phyloP scores from a whole-genome alignment of 2,113 vertebrate genomes.

The Mustela nigripes region DNA sequence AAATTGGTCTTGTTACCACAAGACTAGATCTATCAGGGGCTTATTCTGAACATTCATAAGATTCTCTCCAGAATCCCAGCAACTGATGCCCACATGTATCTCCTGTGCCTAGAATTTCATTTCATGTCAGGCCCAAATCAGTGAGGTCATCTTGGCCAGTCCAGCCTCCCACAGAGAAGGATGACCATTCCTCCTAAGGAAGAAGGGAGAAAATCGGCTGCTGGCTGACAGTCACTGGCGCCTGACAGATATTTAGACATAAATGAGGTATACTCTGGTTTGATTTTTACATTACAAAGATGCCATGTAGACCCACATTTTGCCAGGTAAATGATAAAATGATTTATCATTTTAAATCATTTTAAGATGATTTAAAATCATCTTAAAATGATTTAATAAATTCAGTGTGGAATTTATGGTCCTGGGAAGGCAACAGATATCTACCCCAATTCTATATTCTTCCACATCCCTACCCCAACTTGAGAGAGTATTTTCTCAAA shows the following conservation, averaged over 20 bases:
- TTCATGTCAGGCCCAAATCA: background rate
- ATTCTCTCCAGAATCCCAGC: background rate
- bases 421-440: background rate
- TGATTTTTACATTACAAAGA: background rate
- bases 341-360: too few relatives aligned
- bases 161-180: background rate
- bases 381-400: too few relatives aligned
- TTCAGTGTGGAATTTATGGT: background rate
- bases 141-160: background rate
- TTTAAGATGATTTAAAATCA: too few relatives aligned
- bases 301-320: background rate
- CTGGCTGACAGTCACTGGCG: fast-evolving
- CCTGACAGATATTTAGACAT: background rate
- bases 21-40: background rate
- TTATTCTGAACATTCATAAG: background rate
- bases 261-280: background rate
- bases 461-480: background rate
- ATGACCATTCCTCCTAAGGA: background rate
- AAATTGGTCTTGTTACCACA: background rate
- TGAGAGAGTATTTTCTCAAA: background rate
- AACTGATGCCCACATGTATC: background rate
- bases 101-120: background rate
- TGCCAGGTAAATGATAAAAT: background rate
- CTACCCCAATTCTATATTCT: background rate
- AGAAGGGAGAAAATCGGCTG: fast-evolving